phyloP scores from a whole-genome alignment of 2,888 invertebrate species.

The Atethmia centrago region DNA sequence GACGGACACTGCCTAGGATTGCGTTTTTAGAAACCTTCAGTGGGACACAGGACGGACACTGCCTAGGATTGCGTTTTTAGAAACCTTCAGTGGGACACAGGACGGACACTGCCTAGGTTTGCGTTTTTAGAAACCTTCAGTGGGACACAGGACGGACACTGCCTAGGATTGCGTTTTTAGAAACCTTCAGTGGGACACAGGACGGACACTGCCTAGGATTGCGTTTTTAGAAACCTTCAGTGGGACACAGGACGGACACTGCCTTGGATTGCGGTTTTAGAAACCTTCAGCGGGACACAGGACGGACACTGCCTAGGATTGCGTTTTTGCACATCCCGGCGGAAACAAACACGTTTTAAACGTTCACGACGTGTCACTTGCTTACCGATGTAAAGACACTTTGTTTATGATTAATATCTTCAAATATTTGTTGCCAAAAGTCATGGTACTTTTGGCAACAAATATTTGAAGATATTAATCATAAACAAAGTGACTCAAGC shows the following conservation, averaged over 20 bases:
- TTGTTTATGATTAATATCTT: too few species aligned
- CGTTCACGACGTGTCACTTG: not conserved
- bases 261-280: not conserved
- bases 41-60: not conserved
- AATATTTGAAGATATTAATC: constrained; percentile 15
- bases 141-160: not conserved
- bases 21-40: not conserved
- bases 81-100: not conserved
- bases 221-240: not conserved
- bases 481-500: constrained; percentile 27
- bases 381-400: too few species aligned
- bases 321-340: not conserved
- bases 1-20: too few species aligned
- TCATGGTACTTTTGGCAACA: not conserved
- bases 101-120: too few species aligned
- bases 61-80: not conserved
- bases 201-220: too few species aligned
- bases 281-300: not conserved
- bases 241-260: not conserved
- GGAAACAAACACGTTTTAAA: not conserved
- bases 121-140: not conserved
- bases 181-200: not conserved
- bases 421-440: too few species aligned
- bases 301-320: too few species aligned
- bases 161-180: not conserved